Evolutionary conservation across 2,888 invertebrate genomes (phyloP), one percentile per base, ranked within the genome.

Genomic region (Drosophila sordidula): DNA sequence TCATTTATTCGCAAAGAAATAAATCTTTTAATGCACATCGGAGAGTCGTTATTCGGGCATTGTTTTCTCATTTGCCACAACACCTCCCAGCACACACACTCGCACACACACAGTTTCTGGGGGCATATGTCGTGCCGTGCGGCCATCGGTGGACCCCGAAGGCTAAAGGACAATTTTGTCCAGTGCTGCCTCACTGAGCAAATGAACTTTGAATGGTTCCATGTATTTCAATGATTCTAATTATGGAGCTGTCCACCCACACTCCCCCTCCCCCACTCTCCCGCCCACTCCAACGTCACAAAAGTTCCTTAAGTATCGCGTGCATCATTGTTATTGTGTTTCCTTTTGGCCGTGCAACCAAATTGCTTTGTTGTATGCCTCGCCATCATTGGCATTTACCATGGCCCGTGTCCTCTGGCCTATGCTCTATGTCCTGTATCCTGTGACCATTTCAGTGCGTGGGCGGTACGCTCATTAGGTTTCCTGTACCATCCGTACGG

Each of bases 21-120:
- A 84, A 84, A 84, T 84, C 84, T 87, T 87, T 81, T 84, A 84
- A 84, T 79, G 77, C 84, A 81, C 84, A 81, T 84, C 74, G 75
- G 87, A 84, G 84, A 81, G 81, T 87, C 84, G 84, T 84, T 87
- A 84, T 74, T 79, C 75, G 73, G 67, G 81, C 87, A 84, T 84
- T 84, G 84, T 87, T 84, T 84, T 84, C 84, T 84, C 81, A 84
- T 84, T 84, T 84, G 78, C 70, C 70, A 79, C 80, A 87, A 84
- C 84, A 84, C 84, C 84, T 84, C 68, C 75, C 50, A 62, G 18
- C 50, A 51, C 72, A 68, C 41, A 41, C 18, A 4, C 6, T 32
- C 39, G 11, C 6, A 32, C 50, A 25, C 16, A 34, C 6, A 14
- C 14, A 29, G 26, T 26, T 29, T 12, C 12, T 34, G n/a, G 36